phyloP scores from a whole-genome alignment of 2,888 invertebrate species.

The Phyllotreta striolata region DNA sequence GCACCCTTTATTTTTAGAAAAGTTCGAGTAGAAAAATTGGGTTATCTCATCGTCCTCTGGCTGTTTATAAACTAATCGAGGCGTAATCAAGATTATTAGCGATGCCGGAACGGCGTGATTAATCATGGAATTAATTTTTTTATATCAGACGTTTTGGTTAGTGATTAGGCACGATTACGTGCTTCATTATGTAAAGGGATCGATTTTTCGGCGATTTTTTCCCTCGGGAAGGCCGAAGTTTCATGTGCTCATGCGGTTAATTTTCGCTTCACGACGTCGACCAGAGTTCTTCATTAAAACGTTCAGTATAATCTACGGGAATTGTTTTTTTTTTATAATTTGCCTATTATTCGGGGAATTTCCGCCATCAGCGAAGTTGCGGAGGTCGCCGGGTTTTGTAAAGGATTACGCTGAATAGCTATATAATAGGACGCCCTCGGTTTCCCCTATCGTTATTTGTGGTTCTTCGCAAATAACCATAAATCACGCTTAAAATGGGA shows the following conservation, averaged over 20 bases:
- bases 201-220: constrained; percentile 21
- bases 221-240: constrained; percentile 14
- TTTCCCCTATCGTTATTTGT: constrained; percentile 18
- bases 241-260: too few species aligned
- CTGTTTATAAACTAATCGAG: constrained; percentile 7
- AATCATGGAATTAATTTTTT: constrained; percentile 27
- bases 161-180: constrained; percentile 23
- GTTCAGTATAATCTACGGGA: too few species aligned
- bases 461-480: constrained; percentile 31
- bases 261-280: too few species aligned
- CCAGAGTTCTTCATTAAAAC: background rate
- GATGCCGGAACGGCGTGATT: constrained; percentile 1
- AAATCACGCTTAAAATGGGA: constrained; percentile 29
- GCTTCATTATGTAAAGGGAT: constrained; percentile 21
- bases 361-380: background rate
- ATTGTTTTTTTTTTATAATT: background rate
- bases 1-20: too few species aligned
- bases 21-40: too few species aligned
- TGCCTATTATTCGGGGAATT: too few species aligned
- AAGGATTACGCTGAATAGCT: constrained; percentile 28
- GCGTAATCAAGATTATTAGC: constrained; percentile 13
- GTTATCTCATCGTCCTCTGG: constrained; percentile 1
- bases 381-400: constrained; percentile 22
- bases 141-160: constrained; percentile 15
- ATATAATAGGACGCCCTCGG: constrained; percentile 26